Evolutionary conservation across 2,888 invertebrate species (phyloP), one percentile per base, ranked within the genome.

Genomic region (Unio delphinus): DNA sequence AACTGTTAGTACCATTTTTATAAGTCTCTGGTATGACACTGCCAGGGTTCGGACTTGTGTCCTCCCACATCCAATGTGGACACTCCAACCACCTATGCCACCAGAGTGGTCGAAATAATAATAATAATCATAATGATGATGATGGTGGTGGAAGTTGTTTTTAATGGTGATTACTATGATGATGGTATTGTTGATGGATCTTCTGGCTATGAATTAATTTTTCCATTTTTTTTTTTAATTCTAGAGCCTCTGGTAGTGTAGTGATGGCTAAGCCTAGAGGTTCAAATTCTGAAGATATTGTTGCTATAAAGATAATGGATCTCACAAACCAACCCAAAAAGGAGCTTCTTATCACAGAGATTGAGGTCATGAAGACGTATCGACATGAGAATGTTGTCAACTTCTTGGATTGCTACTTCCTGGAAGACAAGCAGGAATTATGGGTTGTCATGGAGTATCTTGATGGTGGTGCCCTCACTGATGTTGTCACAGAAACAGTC

Each of bases 381-480:
- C 94, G 95, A 85, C 98, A 99, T 90, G 95, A 95, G 86, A 98
- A 98, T 91, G 92, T 98, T 82, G 98, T 99, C 0, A 99, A 99
- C 90, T 99, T 96, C 90, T 91, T 97, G 11, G 97, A 97, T 85
- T 95, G 96, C 18, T 97, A 96, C 91, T 93, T 97, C n/a, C 93
- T 96, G 62, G 93, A 94, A 76, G 94, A 94, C 75, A 95, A 96
- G 69, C 72, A 74, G 56, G 96, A 97, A 88, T 92, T 99, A 8
- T 99, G 98, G 98, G 98, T 97, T 0, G 94, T 97, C 1, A 97
- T 98, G 97, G 98, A 98, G 90, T 93, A 96, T 68, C 92, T 99
- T 72, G 89, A 89, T 73, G 89, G 98, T 8, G 99, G 99, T 0
- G 96, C 98, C 15, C 91, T 99, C 63, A 99, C 99, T 0, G 98